Evolutionary conservation across 2,888 invertebrate species (phyloP).

Genomic region (Platerodrilus igneus): DNA sequence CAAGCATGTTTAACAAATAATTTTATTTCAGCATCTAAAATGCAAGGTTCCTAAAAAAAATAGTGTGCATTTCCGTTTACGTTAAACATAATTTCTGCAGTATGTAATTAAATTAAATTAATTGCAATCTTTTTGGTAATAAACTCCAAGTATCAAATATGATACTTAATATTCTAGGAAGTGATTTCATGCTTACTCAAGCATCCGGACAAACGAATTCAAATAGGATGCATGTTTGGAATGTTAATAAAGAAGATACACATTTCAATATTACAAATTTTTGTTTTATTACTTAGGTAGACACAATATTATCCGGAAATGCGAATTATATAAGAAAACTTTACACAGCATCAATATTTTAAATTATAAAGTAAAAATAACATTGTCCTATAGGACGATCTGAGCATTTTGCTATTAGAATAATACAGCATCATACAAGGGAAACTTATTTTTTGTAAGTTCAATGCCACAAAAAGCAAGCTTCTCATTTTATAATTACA

Average conservation of each 20-base stretch:
- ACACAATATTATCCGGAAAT: constrained; percentile 68
- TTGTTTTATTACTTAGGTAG: constrained; percentile 59
- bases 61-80: too few relatives aligned
- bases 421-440: constrained; percentile 39
- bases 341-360: constrained; percentile 60
- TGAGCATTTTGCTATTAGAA: constrained; percentile 46
- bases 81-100: too few relatives aligned
- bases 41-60: too few relatives aligned
- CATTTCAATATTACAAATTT: constrained; percentile 67
- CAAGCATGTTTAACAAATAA: too few relatives aligned
- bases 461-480: constrained; percentile 21
- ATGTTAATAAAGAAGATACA: constrained; percentile 28
- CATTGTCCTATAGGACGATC: constrained; percentile 32
- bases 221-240: constrained; percentile 12
- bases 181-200: constrained; percentile 12
- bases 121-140: too few relatives aligned
- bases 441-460: constrained; percentile 22
- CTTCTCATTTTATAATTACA: constrained; percentile 28
- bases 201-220: constrained; percentile 14
- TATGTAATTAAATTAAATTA: too few relatives aligned
- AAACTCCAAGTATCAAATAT: too few relatives aligned
- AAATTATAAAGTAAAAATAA: constrained; percentile 38
- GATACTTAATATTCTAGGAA: constrained; percentile 17
- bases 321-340: constrained; percentile 63
- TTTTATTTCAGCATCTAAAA: too few relatives aligned